phyloP scores from a whole-genome alignment of 2,888 invertebrate species.

The Sussaba pulchella region DNA sequence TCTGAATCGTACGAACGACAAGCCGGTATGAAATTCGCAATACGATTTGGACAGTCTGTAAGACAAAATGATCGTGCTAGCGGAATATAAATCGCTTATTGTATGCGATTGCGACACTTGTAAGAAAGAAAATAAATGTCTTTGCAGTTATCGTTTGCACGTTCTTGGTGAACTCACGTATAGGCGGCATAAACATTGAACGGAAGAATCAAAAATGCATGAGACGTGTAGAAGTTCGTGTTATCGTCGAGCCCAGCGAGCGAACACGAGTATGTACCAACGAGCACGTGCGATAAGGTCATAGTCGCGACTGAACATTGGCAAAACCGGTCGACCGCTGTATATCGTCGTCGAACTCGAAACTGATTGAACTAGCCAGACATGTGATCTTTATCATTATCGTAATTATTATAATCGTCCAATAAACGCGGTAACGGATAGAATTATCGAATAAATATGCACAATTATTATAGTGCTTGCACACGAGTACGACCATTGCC shows the following conservation, averaged over 20 bases:
- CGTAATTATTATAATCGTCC: conserved; percentile 49
- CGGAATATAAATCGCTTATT: background rate
- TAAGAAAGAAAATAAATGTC: background rate
- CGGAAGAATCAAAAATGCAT: conserved; percentile 29
- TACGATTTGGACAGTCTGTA: background rate
- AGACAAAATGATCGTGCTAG: background rate
- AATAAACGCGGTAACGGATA: conserved; percentile 50
- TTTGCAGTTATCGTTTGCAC: background rate
- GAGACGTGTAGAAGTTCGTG: conserved; percentile 38
- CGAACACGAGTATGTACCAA: conserved; percentile 20
- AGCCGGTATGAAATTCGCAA: background rate
- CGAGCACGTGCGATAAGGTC: conserved; percentile 54
- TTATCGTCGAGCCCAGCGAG: conserved; percentile 44
- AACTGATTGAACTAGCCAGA: conserved; percentile 58
- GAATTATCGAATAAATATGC: conserved; percentile 7
- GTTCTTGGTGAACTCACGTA: background rate
- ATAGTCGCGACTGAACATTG: conserved; percentile 49
- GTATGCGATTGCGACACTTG: background rate
- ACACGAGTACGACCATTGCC: too few species aligned
- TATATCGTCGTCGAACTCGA: conserved; percentile 11
- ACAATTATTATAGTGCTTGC: background rate
- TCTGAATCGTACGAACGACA: background rate
- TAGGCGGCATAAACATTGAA: background rate
- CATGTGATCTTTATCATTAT: conserved; percentile 44
- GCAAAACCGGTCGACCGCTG: conserved; percentile 58